phyloP scores from a whole-genome alignment of 2,113 vertebrate species.

The Xiphophorus couchianus region DNA sequence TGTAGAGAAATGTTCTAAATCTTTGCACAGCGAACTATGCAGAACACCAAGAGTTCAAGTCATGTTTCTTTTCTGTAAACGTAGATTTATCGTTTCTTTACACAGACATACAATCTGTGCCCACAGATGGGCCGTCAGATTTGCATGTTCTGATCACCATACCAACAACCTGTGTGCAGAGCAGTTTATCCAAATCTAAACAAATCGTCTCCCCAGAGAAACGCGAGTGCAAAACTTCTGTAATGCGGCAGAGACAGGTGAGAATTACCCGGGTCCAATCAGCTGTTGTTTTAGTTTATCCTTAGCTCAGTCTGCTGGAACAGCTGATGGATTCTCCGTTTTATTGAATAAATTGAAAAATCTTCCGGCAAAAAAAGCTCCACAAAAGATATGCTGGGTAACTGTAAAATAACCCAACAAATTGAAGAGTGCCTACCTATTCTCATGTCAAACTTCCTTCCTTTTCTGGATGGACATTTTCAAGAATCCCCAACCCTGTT shows the following conservation, averaged over 20 bases:
- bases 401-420: no score
- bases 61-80: neutral
- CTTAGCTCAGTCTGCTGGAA: neutral
- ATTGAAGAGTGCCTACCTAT: no score
- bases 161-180: neutral
- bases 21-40: neutral
- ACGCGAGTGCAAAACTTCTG: neutral
- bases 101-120: neutral
- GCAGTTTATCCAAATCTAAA: neutral
- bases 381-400: no score
- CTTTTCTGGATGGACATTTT: no score
- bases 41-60: neutral
- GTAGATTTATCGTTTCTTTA: neutral
- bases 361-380: neutral
- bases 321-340: neutral
- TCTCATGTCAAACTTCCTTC: no score
- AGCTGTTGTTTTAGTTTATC: neutral
- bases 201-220: neutral
- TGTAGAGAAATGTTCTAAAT: neutral
- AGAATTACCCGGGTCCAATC: neutral
- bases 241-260: neutral
- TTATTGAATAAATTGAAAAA: neutral
- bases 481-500: no score
- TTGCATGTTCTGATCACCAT: neutral
- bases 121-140: neutral